phyloP scores from a whole-genome alignment of 2,113 vertebrate genomes.

The Myocastor coypus region DNA sequence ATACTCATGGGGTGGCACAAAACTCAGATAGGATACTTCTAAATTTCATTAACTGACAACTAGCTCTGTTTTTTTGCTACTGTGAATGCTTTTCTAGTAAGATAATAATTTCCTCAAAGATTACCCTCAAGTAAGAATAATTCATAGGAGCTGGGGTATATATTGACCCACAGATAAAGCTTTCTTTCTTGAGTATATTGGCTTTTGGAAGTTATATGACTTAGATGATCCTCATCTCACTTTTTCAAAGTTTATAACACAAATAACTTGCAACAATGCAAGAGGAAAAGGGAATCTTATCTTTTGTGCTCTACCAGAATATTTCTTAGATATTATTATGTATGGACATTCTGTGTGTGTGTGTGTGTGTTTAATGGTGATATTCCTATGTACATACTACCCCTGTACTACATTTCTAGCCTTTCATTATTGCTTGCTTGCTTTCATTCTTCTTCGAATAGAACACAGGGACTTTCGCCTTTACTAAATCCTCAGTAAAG shows the following conservation, averaged over 20 bases:
- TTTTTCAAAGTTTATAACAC: background rate
- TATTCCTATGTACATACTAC: no score
- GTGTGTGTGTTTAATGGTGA: no score
- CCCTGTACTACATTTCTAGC: no score
- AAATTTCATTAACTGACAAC: constrained; percentile 28
- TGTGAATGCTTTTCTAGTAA: constrained; percentile 40
- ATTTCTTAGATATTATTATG: background rate
- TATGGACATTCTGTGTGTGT: background rate
- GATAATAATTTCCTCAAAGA: constrained; percentile 10
- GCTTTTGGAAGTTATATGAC: background rate
- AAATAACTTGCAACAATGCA: background rate
- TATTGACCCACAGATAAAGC: background rate
- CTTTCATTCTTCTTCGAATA: background rate
- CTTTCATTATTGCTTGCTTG: background rate
- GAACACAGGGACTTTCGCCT: background rate
- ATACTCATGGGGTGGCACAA: background rate
- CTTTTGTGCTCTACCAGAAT: background rate
- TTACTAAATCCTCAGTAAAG: background rate
- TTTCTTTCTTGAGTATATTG: background rate
- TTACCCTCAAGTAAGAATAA: background rate
- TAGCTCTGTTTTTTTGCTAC: background rate
- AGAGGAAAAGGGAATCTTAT: background rate
- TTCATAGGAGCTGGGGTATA: background rate
- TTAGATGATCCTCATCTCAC: background rate
- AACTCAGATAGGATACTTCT: background rate